Base-by-base conservation (phyloP, 2,888 invertebrate genomes). In the Formica aserva region DNA sequence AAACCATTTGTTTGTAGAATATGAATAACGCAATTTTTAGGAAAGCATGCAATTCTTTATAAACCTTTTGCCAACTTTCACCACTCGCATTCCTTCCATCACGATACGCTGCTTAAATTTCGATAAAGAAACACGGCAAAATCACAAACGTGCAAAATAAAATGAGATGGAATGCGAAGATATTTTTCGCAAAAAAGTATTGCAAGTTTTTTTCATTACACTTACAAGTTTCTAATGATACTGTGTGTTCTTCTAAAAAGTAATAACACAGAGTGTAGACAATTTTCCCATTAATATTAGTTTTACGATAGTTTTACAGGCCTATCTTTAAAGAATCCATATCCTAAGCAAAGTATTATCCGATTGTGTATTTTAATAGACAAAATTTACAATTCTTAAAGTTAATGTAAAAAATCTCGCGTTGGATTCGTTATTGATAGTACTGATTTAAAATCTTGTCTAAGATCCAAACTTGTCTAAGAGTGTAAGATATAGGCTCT, bases 1-100 rank as follows among this genome's bases (percentile, higher is more conserved):
- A 15, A 75, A 45, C 11, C 15, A 15, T 57, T 35, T 45, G 5
- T 45, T 15, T 45, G 32, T 62, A 32, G 38, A 72, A 18, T 66
- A 55, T 22, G 66, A 66, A 52, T 66, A 66, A 66, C 26, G 18
- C 18, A 35, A 75, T 60, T 65, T 74, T 75, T 29, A 18, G 8
- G 22, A 41, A 57, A 41, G 18, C 29, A 60, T 60, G n/a, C 41
- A 75, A 22, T 29, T 67, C 67, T 60, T 60, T 18, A 57, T 29
- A 32, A 60, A 41, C 22, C 69, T 69, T 45, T 78, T 57, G 45
- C 41, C 22, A 78, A 84, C 38, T 84, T 74, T 82, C 67, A 83
- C 60, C 67, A 38, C 8, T 60, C 65, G 62, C 62, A 26, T 75
- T 75, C 32, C 75, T 62, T 75, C n/a, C 62, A 41, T 32, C 57